Percentiles rank a stretch among this genome's conserved stretches.
phyloP scores from a whole-genome alignment of 2,797 vertebrate genomes.

The Manis javanica region DNA sequence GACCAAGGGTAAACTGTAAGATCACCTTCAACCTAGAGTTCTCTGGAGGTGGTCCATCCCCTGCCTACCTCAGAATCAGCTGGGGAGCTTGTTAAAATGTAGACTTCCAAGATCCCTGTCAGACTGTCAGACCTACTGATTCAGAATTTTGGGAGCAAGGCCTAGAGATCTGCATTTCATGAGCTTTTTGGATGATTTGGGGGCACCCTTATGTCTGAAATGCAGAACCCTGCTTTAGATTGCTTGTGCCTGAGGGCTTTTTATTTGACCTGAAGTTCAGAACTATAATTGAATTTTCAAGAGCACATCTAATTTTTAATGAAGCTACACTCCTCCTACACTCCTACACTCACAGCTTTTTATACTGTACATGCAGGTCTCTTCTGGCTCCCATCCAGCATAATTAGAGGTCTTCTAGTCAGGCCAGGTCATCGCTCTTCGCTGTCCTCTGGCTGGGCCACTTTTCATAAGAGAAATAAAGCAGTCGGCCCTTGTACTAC shows the following conservation, averaged over 20 bases:
- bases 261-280: not conserved
- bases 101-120: not conserved
- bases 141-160: not conserved
- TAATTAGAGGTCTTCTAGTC: not conserved
- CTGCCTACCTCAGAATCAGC: not conserved
- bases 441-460: not conserved
- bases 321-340: not conserved
- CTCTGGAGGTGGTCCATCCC: not conserved
- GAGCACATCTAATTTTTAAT: not conserved
- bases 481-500: not conserved
- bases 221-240: not conserved
- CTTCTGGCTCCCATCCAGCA: not conserved
- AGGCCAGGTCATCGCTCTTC: not conserved
- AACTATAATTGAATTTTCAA: constrained; percentile 46
- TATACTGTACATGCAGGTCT: fast-evolving
- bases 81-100: not conserved
- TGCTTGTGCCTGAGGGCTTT: not conserved
- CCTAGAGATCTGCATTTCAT: not conserved
- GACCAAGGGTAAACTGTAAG: not conserved
- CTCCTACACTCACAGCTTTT: not conserved
- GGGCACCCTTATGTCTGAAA: not conserved
- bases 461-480: constrained; percentile 21
- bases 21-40: not conserved
- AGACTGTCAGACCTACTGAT: not conserved
- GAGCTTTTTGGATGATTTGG: not conserved